Evolutionary conservation across 2,113 vertebrate genomes (phyloP).

Genomic region (Oreochromis tanganicae): DNA sequence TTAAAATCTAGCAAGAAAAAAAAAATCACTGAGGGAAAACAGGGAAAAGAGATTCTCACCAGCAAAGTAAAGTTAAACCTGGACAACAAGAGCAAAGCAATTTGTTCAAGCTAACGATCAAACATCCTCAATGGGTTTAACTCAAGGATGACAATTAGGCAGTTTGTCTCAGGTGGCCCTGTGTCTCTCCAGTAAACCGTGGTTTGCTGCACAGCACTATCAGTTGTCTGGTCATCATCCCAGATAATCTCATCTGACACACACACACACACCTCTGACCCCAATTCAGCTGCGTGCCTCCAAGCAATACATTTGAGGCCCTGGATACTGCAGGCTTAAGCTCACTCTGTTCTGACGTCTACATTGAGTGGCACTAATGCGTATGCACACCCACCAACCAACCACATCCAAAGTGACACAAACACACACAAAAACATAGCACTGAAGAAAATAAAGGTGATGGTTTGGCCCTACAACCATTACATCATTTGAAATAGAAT

Average conservation of each 20-base stretch:
- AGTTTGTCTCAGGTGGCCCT: background rate
- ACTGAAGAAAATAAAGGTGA: background rate
- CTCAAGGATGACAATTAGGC: background rate
- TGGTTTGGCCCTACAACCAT: background rate
- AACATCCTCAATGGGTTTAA: background rate
- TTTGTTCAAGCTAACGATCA: background rate
- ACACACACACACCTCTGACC: background rate
- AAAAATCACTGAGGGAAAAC: background rate
- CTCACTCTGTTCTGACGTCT: background rate
- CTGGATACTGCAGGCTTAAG: conserved; percentile 26
- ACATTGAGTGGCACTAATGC: background rate
- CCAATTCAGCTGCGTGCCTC: background rate
- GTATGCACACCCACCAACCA: background rate
- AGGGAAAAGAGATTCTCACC: background rate
- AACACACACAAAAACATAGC: background rate
- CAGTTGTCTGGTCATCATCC: conserved; percentile 23
- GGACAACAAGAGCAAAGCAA: background rate
- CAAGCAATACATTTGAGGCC: conserved; percentile 21
- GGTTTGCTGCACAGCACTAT: background rate
- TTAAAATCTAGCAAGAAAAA: background rate
- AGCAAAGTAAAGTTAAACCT: background rate
- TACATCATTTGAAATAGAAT: conserved; percentile 29
- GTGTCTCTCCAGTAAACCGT: background rate
- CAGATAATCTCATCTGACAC: background rate
- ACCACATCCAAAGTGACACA: background rate